Evolutionary conservation across 1,140 invertebrate species (phyloP).

Genomic region (Holcopasites calliopsidis): DNA sequence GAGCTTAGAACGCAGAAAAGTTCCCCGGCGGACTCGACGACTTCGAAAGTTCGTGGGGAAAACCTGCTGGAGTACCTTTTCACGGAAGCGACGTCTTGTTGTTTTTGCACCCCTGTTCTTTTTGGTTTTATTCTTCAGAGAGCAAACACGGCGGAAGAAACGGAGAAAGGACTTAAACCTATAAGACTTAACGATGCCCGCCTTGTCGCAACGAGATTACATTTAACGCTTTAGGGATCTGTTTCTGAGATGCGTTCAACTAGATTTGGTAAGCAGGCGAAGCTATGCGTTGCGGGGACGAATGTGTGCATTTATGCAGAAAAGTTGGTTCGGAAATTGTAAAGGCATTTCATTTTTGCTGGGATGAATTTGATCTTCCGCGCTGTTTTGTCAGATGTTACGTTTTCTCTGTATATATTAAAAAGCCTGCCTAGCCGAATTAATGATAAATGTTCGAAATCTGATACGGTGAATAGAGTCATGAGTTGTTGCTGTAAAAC

Average conservation of each 20-base stretch:
- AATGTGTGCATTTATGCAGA: no score
- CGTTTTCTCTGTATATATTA: no score
- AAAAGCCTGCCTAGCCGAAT: no score
- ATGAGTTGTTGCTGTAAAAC: no score
- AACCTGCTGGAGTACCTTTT: slow-evolving; percentile 2
- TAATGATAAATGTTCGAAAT: no score
- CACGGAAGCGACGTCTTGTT: background rate
- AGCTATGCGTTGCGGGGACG: background rate
- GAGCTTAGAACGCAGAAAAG: slow-evolving; percentile 16
- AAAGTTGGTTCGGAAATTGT: no score
- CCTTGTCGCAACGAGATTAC: background rate
- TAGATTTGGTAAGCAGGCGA: background rate
- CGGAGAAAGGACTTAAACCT: background rate
- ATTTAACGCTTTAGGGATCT: background rate
- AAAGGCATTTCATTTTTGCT: no score
- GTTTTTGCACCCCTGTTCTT: background rate
- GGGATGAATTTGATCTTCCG: no score
- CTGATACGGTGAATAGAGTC: no score
- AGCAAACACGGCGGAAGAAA: background rate
- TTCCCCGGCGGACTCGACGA: slow-evolving; percentile 7
- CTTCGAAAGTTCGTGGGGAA: slow-evolving; percentile 27
- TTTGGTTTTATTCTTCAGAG: background rate
- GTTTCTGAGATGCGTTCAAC: background rate
- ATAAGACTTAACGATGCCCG: no score
- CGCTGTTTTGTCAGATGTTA: no score